Conservation (phyloP, 2,888 invertebrate species). For the Idaea aversata region DNA sequence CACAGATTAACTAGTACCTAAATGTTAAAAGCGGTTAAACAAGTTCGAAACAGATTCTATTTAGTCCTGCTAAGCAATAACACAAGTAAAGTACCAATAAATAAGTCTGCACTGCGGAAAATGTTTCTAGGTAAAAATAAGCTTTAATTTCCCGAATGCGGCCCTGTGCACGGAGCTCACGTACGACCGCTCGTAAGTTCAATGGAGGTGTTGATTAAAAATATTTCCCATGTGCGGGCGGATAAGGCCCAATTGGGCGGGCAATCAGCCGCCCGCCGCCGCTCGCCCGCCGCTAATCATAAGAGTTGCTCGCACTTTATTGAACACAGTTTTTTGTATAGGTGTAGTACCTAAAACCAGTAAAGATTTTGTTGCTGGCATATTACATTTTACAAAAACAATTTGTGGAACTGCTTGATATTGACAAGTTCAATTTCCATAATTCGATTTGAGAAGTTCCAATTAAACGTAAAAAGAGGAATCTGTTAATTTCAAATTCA, state of each 20-base stretch:
- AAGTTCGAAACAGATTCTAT: not conserved
- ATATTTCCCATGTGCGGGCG: conserved; percentile 81
- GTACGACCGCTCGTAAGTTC: conserved; percentile 81
- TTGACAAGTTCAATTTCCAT: not conserved
- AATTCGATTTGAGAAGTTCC: conserved; percentile 15
- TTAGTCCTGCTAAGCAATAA: conserved; percentile 6
- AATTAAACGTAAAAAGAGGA: conserved; percentile 10
- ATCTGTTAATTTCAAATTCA: conserved; percentile 20
- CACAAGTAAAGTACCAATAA: not conserved
- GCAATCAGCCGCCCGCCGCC: conserved; percentile 72
- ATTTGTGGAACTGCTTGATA: not conserved
- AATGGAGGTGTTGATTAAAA: conserved; percentile 82
- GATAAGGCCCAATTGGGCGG: conserved; percentile 80
- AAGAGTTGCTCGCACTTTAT: conserved; percentile 49
- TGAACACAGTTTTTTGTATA: conserved; percentile 31
- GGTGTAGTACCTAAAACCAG: conserved; percentile 5
- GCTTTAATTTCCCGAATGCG: conserved; percentile 42
- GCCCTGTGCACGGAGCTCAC: conserved; percentile 69
- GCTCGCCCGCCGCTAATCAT: conserved; percentile 70
- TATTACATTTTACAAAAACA: not conserved
- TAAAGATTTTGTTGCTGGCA: not conserved
- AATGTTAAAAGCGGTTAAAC: not conserved
- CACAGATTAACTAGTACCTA: too few species aligned
- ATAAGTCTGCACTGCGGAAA: conserved; percentile 5
- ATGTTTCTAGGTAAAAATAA: conserved; percentile 23